These are phyloP conservation scores for Chouioia cunea DNA, from an alignment of 2,888 invertebrate genomes.

Conservation along the genomic window DNA sequence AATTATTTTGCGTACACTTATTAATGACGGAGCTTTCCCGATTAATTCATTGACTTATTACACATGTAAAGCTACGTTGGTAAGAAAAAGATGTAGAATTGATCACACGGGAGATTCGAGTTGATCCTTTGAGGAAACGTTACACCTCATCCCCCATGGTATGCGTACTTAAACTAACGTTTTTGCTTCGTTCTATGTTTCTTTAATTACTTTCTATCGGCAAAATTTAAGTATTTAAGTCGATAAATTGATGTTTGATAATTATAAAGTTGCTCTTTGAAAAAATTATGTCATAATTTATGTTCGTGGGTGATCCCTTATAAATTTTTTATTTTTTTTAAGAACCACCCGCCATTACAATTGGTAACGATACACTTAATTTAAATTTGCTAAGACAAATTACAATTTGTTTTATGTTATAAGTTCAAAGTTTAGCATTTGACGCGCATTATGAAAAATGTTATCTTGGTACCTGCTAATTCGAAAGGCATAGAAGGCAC, in stretches of 20 bases:
- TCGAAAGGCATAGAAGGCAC: slow-evolving; percentile 63
- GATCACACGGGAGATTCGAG: slow-evolving; percentile 37
- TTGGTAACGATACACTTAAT: slow-evolving; percentile 23
- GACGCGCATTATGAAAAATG: slow-evolving; percentile 21
- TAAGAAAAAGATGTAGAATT: slow-evolving; percentile 42
- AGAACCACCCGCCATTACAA: slow-evolving; percentile 18
- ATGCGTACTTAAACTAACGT: background rate
- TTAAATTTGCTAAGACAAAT: slow-evolving; percentile 31
- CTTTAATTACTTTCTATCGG: slow-evolving; percentile 2
- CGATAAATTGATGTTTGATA: too few species aligned
- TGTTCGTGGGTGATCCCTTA: slow-evolving; percentile 20
- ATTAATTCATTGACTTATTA: too few species aligned
- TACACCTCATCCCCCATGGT: slow-evolving; percentile 14
- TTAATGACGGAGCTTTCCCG: slow-evolving; percentile 27
- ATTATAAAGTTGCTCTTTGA: too few species aligned
- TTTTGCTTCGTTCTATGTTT: too few species aligned
- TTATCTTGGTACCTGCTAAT: slow-evolving; percentile 39
- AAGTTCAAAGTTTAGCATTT: slow-evolving; percentile 10
- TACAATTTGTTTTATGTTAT: slow-evolving; percentile 1
- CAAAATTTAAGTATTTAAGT: slow-evolving; percentile 20
- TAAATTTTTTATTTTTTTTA: background rate
- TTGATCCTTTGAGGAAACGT: slow-evolving; percentile 40
- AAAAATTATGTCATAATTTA: slow-evolving; percentile 8
- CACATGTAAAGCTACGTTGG: slow-evolving; percentile 41
- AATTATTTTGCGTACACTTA: slow-evolving; percentile 13